Evolutionary conservation across 1,140 invertebrate genomes (phyloP), one percentile per base, ranked within the genome.

Genomic region (Luehdorfia chinensis): DNA sequence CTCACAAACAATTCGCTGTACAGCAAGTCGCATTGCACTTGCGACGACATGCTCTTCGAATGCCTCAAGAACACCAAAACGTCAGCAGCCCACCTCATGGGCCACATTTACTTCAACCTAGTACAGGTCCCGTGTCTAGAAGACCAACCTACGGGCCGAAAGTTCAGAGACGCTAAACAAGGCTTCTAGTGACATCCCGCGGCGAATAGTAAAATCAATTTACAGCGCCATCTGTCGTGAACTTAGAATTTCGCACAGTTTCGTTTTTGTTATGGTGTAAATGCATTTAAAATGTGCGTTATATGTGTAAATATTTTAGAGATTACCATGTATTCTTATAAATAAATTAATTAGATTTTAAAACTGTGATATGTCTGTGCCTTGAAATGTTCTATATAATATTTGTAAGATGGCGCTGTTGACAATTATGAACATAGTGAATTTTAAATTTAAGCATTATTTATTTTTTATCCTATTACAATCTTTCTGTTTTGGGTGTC

Each of bases 11-110:
- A 93, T 66, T 94, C 94, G 0, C 80, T 95, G 25, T 96, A 95
- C 75, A 96, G 94, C 55, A 96, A 95, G 91, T 96, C 92, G 28
- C 95, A 96, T 70, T 97, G 96, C 73, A 89, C 88, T 8, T 97
- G 96, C 75, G 95, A 97, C 68, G 90, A 93, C 45, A 90, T 91
- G 63, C 90, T 97, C 11, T 94, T 92, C 75, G 87, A 91, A 1
- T 97, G 96, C 85, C 87, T 97, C 23, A 96, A 96, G 73, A 74
- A 83, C 16, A 89, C 91, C 16, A 90, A 92, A 33, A 88, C 88
- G 5, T 90, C 91, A 44, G 89, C 92, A 4, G 89, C 93, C 0
- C 92, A 95, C 11, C 79, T 95, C 2, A 92, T 97, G 90, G 95
- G 95, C 21, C 93, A 93, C 51, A 91, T 97, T 37, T 97, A 96